Base-by-base conservation (phyloP, 2,113 vertebrate species). In the Zeus faber region DNA sequence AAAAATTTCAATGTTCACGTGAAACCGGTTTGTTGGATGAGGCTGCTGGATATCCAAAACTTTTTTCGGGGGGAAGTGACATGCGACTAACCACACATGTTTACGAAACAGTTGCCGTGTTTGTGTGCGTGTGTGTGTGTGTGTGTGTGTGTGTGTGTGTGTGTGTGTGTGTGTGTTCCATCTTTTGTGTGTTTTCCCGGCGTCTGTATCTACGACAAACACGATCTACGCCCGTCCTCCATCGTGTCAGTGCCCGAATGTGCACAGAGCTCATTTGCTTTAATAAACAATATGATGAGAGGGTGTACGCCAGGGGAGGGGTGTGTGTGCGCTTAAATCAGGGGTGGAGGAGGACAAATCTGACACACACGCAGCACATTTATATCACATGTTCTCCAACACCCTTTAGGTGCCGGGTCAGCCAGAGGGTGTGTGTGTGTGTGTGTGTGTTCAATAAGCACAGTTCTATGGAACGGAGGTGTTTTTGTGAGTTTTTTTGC, bases 161-260 rank as follows among this genome's bases (percentile, higher is more conserved):
- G 64, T 27, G 17, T 49, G 5, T 24, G 61, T 57, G 48, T 69
- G 64, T 63, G 63, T 62, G 65, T 67, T 62, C 58, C 69, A 65
- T 49, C 40, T 62, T 48, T 65, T 50, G 46, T 46, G 58, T 25
- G 3, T 3, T 11, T 3, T 1, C 31, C 4, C 2, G 20, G 27
- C 56, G 26, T 51, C 53, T 62, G 54, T 59, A 56, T 73, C 60
- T 1, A 26, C 68, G 66, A 54, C 63, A 57, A 21, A 35, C 31
- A 6, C 6, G 11, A 13, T 50, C 41, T 27, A 33, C n/a, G 49
- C 59, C 58, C 39, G 41, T 26, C 23, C 39, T 31, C 24, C 6
- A 39, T 33, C 3, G 40, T 16, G 31, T 54, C 41, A 50, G n/a
- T 2, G 9, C 22, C 25, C 22, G 5, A 2, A 47, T 47, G 20